Evolutionary conservation across 2,797 vertebrate genomes (phyloP).

Genomic region (Cynodonichthys magdalenae): DNA sequence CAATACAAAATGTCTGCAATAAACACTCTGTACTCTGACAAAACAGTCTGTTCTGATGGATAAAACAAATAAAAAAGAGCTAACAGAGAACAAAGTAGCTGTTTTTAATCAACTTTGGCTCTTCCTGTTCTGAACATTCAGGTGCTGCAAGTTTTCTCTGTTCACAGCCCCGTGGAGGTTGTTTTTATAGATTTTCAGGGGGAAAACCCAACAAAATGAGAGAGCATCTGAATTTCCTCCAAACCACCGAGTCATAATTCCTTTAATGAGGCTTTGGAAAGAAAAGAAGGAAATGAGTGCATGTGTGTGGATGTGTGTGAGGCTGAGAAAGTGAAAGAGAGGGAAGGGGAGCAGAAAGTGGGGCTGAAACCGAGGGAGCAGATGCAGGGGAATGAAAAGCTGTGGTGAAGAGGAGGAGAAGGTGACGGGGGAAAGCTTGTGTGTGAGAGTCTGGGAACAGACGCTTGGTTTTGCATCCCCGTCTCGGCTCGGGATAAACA

Average conservation of each 20-base stretch:
- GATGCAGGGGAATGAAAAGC: constrained; percentile 60
- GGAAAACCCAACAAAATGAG: constrained; percentile 52
- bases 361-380: constrained; percentile 32
- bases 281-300: constrained; percentile 51
- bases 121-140: not conserved
- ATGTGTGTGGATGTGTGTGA: constrained; percentile 25
- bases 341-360: constrained; percentile 1
- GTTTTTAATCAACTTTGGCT: not conserved
- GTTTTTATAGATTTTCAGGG: constrained; percentile 33
- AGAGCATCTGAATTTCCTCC: constrained; percentile 56
- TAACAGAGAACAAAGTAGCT: not conserved
- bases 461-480: constrained; percentile 52
- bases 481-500: constrained; percentile 61
- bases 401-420: constrained; percentile 50
- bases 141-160: constrained; percentile 15
- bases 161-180: constrained; percentile 26
- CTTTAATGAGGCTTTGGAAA: constrained; percentile 69
- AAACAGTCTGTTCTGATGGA: not conserved
- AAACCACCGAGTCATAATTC: constrained; percentile 69
- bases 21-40: not conserved
- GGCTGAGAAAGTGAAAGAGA: constrained; percentile 36
- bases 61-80: not conserved
- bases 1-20: not conserved
- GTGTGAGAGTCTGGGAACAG: constrained; percentile 61
- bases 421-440: constrained; percentile 44